Base-by-base conservation (phyloP, 2,888 invertebrate species). In the Pemphredon lugubris region DNA sequence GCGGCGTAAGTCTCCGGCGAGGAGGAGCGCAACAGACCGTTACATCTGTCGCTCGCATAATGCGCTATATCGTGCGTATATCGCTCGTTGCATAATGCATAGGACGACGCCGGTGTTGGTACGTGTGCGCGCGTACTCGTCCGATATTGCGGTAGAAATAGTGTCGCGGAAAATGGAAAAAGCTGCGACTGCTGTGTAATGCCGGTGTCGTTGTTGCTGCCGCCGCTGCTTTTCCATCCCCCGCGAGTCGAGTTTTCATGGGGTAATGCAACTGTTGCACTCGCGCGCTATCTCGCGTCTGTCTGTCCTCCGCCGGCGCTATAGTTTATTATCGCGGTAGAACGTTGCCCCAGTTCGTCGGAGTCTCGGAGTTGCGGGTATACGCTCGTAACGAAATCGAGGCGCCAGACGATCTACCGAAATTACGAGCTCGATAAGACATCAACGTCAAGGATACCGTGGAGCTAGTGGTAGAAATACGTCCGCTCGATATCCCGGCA, bases 31-130 rank as follows among this genome's bases (percentile, higher is more conserved):
- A 68, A 71, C 82, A 75, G 71, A 69, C 79, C 73, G 83, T 77
- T 82, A 79, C 83, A 84, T 84, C 82, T 83, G 84, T 81, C 77
- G 77, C 77, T 75, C 71, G 82, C 77, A 84, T 83, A 82, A 83
- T 81, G 79, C 74, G 69, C 71, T 66, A 79, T 79, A 83, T 83
- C 79, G 66, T 73, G 73, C 79, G 65, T 79, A 75, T 77, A 78
- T 80, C 74, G 73, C 54, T 30, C 72, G 77, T 78, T 82, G 83
- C 83, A 83, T 83, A 80, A 83, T 83, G 71, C 81, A 83, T 83
- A 71, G 67, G 55, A 60, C n/a, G n/a, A n/a, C n/a, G n/a, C n/a
- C n/a, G n/a, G n/a, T n/a, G n/a, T n/a, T n/a, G n/a, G n/a, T n/a
- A n/a, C n/a, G n/a, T n/a, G n/a, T n/a, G n/a, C 75, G 74, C 55